phyloP scores from a whole-genome alignment of 2,888 invertebrate species.

The Caenorhabditis doughertyi region DNA sequence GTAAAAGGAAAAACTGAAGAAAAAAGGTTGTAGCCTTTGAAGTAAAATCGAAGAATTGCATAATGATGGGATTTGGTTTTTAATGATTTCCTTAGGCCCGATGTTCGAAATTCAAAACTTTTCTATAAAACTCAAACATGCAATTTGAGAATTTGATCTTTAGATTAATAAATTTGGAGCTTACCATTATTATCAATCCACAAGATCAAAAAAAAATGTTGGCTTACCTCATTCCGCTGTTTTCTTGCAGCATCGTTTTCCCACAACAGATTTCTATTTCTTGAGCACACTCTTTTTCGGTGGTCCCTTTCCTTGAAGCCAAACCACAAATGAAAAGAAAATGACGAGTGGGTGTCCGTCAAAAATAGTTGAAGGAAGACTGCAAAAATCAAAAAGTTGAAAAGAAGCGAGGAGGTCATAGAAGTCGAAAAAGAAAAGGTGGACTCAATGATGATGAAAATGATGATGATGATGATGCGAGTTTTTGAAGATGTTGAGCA shows the following conservation, averaged over 20 bases:
- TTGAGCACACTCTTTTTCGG: slow-evolving; percentile 1
- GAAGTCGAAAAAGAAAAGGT: slow-evolving; percentile 20
- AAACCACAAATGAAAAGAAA: slow-evolving; percentile 39
- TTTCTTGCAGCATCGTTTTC: slow-evolving; percentile 50
- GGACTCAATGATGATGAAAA: slow-evolving; percentile 14
- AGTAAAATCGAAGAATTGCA: not conserved
- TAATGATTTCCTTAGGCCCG: not conserved
- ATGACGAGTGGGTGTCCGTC: slow-evolving; percentile 32
- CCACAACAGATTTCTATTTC: slow-evolving; percentile 13
- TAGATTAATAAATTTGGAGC: not conserved
- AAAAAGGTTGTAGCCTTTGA: slow-evolving; percentile 2
- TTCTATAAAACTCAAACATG: not conserved
- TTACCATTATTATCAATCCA: not conserved
- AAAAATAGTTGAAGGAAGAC: slow-evolving; percentile 25
- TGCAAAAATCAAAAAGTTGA: slow-evolving; percentile 50
- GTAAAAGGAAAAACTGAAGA: not conserved
- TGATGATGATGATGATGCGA: slow-evolving; percentile 47
- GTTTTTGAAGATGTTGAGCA: slow-evolving; percentile 41
- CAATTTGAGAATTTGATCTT: too few species aligned
- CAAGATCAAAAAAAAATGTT: not conserved
- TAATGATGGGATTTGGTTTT: not conserved
- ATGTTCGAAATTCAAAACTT: not conserved
- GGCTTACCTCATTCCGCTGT: slow-evolving; percentile 50
- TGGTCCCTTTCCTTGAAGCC: slow-evolving; percentile 23
- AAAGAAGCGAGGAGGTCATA: slow-evolving; percentile 20